Base-by-base conservation (phyloP, 2,888 invertebrate genomes). In the Lycia hirtaria region DNA sequence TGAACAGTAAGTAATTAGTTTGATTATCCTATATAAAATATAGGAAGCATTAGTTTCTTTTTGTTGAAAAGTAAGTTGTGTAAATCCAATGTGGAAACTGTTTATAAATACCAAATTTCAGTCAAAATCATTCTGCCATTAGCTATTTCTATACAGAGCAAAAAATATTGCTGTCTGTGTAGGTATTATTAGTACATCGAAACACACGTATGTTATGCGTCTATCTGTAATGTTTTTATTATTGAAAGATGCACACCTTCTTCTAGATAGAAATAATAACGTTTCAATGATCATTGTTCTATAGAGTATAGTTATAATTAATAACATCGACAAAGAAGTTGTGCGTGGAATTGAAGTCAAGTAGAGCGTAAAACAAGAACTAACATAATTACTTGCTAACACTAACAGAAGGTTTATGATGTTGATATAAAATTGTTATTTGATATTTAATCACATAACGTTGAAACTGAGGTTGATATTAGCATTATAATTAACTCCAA, bases 281-380 rank as follows among this genome's bases (percentile, higher is more conserved):
- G 33, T 53, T 57, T 62, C 55, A 61, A 61, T 56, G 33, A 56
- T 60, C 60, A 67, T 67, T 67, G 64, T 62, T 64, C 62, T 51
- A 44, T 37, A 20, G 49, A 28, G 20, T 60, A 56, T 59, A 56
- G 41, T 49, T 38, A 62, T 10, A 14, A 58, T 60, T 54, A 30
- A 53, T 61, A 64, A 65, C 59, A 61, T 59, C 50, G 58, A 7
- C 44, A 12, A 30, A 52, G 43, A 40, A 26, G 20, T 47, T 37
- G 48, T 33, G 26, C 28, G 35, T 41, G 51, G 52, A 33, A 55
- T 56, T n/a, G 32, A 60, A 50, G 33, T 51, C 47, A 64, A 55
- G 54, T 59, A 56, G 64, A 62, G 52, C 62, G 48, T 59, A 56
- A 62, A 60, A 54, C 49, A 47, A 54, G 26, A 37, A 48, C 28